Conservation (phyloP, 2,888 invertebrate species). For the Sesia apiformis region DNA sequence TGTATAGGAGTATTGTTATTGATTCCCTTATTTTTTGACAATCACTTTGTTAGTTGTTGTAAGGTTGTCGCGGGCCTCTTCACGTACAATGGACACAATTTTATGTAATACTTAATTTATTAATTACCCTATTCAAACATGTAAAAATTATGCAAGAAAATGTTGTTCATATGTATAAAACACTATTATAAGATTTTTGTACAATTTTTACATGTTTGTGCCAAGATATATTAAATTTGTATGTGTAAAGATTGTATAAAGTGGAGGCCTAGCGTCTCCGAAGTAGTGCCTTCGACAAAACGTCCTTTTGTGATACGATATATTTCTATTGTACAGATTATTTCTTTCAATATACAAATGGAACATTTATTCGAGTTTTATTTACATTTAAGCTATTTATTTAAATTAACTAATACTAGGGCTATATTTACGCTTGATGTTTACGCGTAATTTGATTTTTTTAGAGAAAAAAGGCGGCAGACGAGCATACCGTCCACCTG, state of each 20-base stretch:
- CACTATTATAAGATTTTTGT: background rate
- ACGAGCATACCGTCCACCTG: no score
- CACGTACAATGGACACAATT: no score
- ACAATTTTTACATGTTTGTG: background rate
- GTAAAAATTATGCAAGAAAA: background rate
- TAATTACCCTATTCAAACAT: background rate
- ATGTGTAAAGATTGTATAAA: constrained; percentile 3
- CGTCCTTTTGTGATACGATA: constrained; percentile 71
- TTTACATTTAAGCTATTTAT: no score
- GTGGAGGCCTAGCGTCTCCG: constrained; percentile 10
- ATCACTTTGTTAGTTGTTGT: constrained; percentile 48
- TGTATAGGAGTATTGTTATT: constrained; percentile 44
- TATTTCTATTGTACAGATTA: constrained; percentile 66
- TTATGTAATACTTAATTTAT: no score
- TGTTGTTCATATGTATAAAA: background rate
- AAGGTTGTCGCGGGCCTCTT: constrained; percentile 3
- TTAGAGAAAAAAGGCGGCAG: no score
- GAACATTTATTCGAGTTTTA: constrained; percentile 6
- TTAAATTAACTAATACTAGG: no score
- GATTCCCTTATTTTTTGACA: constrained; percentile 66
- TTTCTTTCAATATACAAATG: constrained; percentile 61
- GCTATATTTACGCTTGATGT: no score
- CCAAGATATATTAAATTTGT: no score
- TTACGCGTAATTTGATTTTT: no score
- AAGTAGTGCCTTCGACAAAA: constrained; percentile 61